Conservation (phyloP, 2,113 vertebrate genomes). For the Alouatta palliata region DNA sequence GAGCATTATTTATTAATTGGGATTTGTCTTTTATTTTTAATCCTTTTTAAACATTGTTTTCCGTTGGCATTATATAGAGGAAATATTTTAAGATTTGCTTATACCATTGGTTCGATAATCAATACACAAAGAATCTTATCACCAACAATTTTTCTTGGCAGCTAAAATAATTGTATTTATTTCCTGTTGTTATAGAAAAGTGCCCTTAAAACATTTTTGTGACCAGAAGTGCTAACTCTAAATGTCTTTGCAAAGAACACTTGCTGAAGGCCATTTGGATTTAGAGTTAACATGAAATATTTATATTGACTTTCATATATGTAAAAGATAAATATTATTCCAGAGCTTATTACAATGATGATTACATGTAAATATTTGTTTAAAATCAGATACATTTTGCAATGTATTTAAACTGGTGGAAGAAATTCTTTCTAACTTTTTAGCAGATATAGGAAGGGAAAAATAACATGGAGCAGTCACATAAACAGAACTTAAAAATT, state of each 20-base stretch:
- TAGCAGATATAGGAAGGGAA: neutral
- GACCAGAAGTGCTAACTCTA: neutral
- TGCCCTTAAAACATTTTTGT: slow-evolving; percentile 4
- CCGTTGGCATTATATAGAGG: neutral
- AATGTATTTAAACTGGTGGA: neutral
- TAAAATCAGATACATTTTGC: neutral
- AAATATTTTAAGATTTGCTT: neutral
- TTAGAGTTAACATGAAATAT: slow-evolving; percentile 3
- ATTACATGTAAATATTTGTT: neutral
- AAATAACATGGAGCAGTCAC: neutral
- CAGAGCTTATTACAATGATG: neutral
- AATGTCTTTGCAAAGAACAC: slow-evolving; percentile 38
- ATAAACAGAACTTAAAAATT: slow-evolving; percentile 30
- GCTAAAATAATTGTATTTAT: slow-evolving; percentile 33
- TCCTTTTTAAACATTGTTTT: neutral
- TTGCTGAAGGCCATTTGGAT: neutral
- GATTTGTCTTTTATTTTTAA: neutral
- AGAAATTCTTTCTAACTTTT: slow-evolving; percentile 31
- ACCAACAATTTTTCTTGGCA: neutral
- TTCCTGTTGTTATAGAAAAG: neutral
- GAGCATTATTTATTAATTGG: neutral
- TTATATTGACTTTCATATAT: neutral
- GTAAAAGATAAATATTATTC: slow-evolving; percentile 18
- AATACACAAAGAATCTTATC: slow-evolving; percentile 39
- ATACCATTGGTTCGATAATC: neutral